Conservation (phyloP, 2,113 vertebrate genomes). For the Scatophagus argus region DNA sequence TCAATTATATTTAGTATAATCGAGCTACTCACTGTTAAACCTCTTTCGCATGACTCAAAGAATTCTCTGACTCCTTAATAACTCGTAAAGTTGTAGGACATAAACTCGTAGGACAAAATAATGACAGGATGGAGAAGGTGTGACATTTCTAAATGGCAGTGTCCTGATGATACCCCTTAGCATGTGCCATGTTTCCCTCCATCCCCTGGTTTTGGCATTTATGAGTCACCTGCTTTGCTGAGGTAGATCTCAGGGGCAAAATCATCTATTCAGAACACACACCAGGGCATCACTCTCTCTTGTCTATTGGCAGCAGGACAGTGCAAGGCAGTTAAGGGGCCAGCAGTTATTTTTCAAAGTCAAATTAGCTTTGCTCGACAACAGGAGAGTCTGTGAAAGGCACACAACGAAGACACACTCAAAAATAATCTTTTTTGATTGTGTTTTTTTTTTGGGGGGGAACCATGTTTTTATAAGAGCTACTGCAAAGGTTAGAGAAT, state of each 20-base stretch:
- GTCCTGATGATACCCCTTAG: slow-evolving; percentile 68
- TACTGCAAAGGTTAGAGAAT: slow-evolving; percentile 43
- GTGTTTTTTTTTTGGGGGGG: no score
- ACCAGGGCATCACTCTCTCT: slow-evolving; percentile 63
- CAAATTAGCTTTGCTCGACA: slow-evolving; percentile 60
- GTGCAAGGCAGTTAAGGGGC: slow-evolving; percentile 41
- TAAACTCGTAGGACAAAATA: slow-evolving; percentile 47
- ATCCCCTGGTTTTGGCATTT: slow-evolving; percentile 79
- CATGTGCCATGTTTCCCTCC: slow-evolving; percentile 68
- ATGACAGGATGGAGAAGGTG: slow-evolving; percentile 55
- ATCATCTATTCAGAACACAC: slow-evolving; percentile 75
- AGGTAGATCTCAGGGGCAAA: slow-evolving; percentile 68
- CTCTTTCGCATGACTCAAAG: slow-evolving; percentile 41
- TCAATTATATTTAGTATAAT: slow-evolving; percentile 66
- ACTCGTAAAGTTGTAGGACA: slow-evolving; percentile 62
- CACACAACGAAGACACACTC: slow-evolving; percentile 40
- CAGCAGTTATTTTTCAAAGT: slow-evolving; percentile 65
- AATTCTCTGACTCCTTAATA: slow-evolving; percentile 49
- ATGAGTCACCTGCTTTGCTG: slow-evolving; percentile 76
- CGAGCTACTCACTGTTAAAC: slow-evolving; percentile 54
- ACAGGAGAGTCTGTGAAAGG: slow-evolving; percentile 46
- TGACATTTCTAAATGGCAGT: slow-evolving; percentile 85
- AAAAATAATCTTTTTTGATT: slow-evolving; percentile 50
- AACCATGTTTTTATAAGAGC: slow-evolving; percentile 25
- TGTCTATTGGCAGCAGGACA: slow-evolving; percentile 68